Evolutionary conservation across 1,140 invertebrate genomes (phyloP).

Genomic region (Trypoxylus dichotomus): DNA sequence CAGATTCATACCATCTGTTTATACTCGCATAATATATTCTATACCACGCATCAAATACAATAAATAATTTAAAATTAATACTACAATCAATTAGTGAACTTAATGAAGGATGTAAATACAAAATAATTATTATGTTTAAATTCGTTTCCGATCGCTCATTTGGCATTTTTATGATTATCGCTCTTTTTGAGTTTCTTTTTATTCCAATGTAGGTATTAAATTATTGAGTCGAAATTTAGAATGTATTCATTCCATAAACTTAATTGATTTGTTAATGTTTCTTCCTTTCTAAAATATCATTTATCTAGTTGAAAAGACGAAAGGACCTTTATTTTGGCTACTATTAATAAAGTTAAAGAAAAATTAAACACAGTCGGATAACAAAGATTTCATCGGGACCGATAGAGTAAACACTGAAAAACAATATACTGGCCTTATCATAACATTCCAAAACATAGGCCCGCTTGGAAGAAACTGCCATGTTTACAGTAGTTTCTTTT

Average conservation of each 20-base stretch:
- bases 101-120: no score
- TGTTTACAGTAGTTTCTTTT: constrained; percentile 8
- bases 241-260: background rate
- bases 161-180: no score
- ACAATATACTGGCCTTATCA: constrained; percentile 14
- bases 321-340: background rate
- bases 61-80: no score
- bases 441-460: constrained; percentile 9
- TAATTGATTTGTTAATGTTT: constrained; percentile 10
- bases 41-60: no score
- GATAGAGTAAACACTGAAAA: constrained; percentile 4
- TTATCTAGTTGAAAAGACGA: background rate
- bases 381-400: constrained; percentile 7
- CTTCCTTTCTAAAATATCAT: background rate
- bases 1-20: no score
- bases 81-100: no score
- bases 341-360: constrained; percentile 13
- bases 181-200: no score
- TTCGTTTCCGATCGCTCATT: no score
- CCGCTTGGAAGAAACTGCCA: background rate
- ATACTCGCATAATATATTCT: no score
- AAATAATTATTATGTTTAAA: no score
- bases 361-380: background rate
- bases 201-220: no score
- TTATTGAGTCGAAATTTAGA: no score